A percentile compares a stretch with the other conserved stretches of the same genome.
Evolutionary conservation across 2,888 invertebrate genomes (phyloP).

Genomic region (Leptarthrus brevirostris): DNA sequence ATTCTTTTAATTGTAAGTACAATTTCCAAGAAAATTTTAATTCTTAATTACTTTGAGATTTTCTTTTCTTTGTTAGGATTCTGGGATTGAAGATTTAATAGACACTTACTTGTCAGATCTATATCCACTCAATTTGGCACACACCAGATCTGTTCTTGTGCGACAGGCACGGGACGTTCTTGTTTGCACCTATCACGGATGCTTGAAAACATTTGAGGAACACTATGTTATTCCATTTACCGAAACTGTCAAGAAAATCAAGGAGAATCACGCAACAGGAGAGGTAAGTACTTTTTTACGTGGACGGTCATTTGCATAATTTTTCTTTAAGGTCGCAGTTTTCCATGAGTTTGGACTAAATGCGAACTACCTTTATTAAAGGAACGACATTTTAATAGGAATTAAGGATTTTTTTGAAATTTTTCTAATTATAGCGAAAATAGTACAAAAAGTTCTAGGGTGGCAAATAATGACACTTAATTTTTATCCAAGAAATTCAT

Average conservation of each 20-base stretch:
- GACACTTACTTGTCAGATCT: conserved; percentile 74
- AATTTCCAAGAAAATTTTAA: background rate
- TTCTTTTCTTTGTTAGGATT: conserved; percentile 56
- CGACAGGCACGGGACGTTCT: conserved; percentile 77
- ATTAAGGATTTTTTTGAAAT: too few relatives aligned
- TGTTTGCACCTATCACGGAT: conserved; percentile 74
- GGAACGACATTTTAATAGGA: too few relatives aligned
- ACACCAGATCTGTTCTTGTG: conserved; percentile 72
- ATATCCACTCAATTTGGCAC: conserved; percentile 72
- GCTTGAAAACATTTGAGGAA: conserved; percentile 72
- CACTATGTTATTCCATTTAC: conserved; percentile 74
- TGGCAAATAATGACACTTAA: too few relatives aligned
- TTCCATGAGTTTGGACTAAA: too few relatives aligned
- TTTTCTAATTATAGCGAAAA: too few relatives aligned
- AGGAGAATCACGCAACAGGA: conserved; percentile 65
- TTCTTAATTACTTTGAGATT: background rate
- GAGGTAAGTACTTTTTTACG: conserved; percentile 64
- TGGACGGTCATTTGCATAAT: too few relatives aligned
- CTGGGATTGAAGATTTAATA: conserved; percentile 66
- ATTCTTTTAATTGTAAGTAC: conserved; percentile 17
- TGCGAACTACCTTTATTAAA: too few relatives aligned
- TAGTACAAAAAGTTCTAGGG: too few relatives aligned
- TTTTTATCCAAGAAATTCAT: too few relatives aligned
- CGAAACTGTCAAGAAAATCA: conserved; percentile 70
- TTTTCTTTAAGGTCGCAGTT: too few relatives aligned